phyloP scores from a whole-genome alignment of 2,797 vertebrate genomes.

The Hoplostethus mediterraneus region DNA sequence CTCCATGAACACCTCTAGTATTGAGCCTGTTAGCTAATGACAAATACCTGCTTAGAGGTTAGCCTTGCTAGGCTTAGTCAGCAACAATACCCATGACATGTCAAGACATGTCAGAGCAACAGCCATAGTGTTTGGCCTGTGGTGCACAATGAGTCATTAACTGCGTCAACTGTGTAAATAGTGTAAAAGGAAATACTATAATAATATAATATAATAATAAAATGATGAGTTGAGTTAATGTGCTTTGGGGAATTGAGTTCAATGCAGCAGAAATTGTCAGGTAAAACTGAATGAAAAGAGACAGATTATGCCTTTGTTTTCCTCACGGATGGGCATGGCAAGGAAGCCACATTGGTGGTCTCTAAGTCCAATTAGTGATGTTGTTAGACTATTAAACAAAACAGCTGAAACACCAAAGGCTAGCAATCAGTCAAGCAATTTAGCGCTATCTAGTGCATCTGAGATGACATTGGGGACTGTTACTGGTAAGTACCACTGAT shows the following conservation, averaged over 20 bases:
- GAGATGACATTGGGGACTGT: constrained; percentile 15
- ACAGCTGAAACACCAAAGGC: constrained; percentile 26
- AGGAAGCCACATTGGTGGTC: constrained; percentile 8
- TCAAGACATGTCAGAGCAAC: constrained; percentile 52
- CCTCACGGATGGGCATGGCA: background rate
- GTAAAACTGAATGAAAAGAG: too few relatives aligned
- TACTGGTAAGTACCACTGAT: background rate
- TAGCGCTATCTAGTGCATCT: constrained; percentile 8
- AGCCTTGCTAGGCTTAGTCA: constrained; percentile 28
- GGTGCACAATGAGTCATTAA: constrained; percentile 43
- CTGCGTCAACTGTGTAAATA: constrained; percentile 19
- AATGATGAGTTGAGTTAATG: background rate
- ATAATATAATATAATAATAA: too few relatives aligned
- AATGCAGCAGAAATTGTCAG: too few relatives aligned
- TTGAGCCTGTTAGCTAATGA: constrained; percentile 21
- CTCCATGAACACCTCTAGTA: constrained; percentile 22
- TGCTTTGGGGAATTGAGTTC: background rate
- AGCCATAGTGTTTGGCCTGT: constrained; percentile 44
- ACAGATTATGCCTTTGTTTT: background rate
- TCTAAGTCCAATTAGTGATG: constrained; percentile 26
- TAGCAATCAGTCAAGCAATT: constrained; percentile 32
- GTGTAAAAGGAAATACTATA: background rate
- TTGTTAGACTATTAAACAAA: constrained; percentile 32
- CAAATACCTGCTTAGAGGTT: constrained; percentile 17
- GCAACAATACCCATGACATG: constrained; percentile 43